These are phyloP conservation scores for Xestia ashworthii DNA, from an alignment of 2,888 invertebrate species.

Conservation along the genomic window DNA sequence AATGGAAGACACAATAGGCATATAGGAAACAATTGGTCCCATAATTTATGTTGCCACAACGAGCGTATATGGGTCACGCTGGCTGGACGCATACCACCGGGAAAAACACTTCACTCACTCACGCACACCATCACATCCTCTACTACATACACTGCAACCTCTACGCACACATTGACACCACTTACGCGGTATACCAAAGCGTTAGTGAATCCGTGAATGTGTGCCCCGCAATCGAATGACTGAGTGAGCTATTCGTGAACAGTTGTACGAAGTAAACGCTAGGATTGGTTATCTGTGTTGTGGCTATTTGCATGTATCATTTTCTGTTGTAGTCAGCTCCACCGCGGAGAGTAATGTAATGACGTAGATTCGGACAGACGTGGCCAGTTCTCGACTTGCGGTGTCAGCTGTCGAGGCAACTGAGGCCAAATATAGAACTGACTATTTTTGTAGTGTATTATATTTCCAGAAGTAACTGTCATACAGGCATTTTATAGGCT, in stretches of 20 bases:
- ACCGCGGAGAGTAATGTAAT: constrained; percentile 56
- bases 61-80: constrained; percentile 75
- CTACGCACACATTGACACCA: constrained; percentile 22
- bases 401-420: constrained; percentile 43
- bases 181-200: background rate
- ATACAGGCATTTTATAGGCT: background rate
- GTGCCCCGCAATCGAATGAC: constrained; percentile 37
- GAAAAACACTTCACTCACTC: constrained; percentile 59
- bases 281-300: constrained; percentile 56
- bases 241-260: constrained; percentile 55
- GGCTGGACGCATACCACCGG: constrained; percentile 53
- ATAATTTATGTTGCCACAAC: constrained; percentile 83
- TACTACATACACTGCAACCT: constrained; percentile 2
- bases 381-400: constrained; percentile 35
- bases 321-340: constrained; percentile 78
- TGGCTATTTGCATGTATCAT: constrained; percentile 81
- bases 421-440: constrained; percentile 23
- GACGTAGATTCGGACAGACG: constrained; percentile 41
- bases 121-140: constrained; percentile 41
- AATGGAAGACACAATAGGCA: constrained; percentile 76
- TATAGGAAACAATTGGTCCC: constrained; percentile 85
- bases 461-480: background rate
- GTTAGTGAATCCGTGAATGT: constrained; percentile 4
- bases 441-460: constrained; percentile 10
- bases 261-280: constrained; percentile 54